These are phyloP conservation scores for Rattus norvegicus DNA, from an alignment of 2,113 vertebrate genomes.

Conservation along the genomic window GRCr8 NC_086022.1:123185501-123186000, in stretches of 20 bases:
- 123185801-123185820: background rate
- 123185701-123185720: background rate
- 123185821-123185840: background rate
- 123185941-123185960: fast-evolving
- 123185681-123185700: no score
- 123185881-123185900: background rate
- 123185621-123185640: background rate
- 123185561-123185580: no score
- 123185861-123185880: background rate
- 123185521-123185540: no score
- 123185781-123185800: background rate
- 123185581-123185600: no score
- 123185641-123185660: background rate
- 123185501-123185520: background rate
- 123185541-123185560: no score
- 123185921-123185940: background rate
- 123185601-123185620: background rate
- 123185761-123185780: background rate
- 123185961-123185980: background rate
- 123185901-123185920: background rate
- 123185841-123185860: background rate
- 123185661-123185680: background rate
- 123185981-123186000: background rate
- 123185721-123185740: background rate
- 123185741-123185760: background rate